Evolutionary conservation across 2,797 vertebrate genomes (phyloP), one percentile per base, ranked within the genome.

Genomic region (Leucoraja ocellata): DNA sequence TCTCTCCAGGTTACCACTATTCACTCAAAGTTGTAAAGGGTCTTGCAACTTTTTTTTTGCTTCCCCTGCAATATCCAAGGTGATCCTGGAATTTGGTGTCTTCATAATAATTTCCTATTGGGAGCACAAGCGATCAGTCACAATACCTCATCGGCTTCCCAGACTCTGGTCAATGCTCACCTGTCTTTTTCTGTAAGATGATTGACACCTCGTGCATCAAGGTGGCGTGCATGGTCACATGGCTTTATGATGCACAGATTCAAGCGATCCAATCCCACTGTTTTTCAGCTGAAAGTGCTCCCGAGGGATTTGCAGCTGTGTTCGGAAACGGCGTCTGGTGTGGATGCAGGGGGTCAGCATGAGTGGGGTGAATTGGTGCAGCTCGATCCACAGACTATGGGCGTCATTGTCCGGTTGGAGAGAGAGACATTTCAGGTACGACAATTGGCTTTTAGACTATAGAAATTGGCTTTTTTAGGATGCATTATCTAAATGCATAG

Each of bases 301-400:
- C 98, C 98, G 0, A 96, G 98, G 93, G 98, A 99, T 94, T 96
- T 99, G 94, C 98, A 99, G 96, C 97, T 99, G 78, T 99, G 98
- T 95, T 99, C 98, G 0, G 98, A 99, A 95, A 99, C 98, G 0
- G 98, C 98, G 0, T 99, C 98, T 0, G 98, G 98, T 0, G 98
- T 99, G 3, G 98, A 99, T 0, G 98, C 98, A 0, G 98, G 98
- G 0, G 98, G 98, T 0, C 98, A 99, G 94, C 98, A 99, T 0
- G 98, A 99, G 95, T 99, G 98, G 98, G 98, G 98, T 0, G 98
- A 99, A 94, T 96, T 99, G 95, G 98, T 99, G 16, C 98, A 98
- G 94, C 96, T 99, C 93, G 98, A 99, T 94, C 98, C 98, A 0
- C 97, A 99, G 94, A 98, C 97, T 0, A 98, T 98, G 0, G 98